phyloP scores from a whole-genome alignment of 2,113 vertebrate species.

The Gobio gobio region DNA sequence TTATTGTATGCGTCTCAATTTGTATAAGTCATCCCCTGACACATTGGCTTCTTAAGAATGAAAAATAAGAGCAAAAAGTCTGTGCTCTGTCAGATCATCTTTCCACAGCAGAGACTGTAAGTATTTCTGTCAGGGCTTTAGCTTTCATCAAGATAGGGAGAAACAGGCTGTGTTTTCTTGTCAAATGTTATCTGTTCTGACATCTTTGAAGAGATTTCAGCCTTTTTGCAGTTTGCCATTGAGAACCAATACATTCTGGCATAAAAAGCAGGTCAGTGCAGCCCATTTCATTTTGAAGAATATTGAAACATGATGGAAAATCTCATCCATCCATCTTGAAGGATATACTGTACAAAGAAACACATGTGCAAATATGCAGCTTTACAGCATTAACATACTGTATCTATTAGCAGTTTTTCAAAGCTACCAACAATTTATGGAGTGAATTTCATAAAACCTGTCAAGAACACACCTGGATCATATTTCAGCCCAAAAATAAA shows the following conservation, averaged over 20 bases:
- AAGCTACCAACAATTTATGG: background rate
- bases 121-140: background rate
- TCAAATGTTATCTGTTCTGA: background rate
- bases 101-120: background rate
- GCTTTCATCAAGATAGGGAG: background rate
- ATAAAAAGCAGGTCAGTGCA: background rate
- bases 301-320: background rate
- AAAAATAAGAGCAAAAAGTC: background rate
- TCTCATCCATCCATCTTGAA: background rate
- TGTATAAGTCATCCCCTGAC: background rate
- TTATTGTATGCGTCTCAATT: background rate
- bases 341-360: background rate
- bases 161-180: background rate
- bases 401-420: background rate
- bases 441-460: background rate
- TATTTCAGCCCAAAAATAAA: background rate
- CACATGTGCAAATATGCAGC: background rate
- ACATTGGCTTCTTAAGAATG: background rate
- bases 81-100: background rate
- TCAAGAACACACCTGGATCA: background rate
- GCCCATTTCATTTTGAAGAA: background rate
- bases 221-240: background rate
- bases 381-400: background rate
- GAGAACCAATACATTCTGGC: background rate
- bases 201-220: background rate